Conservation (phyloP, 2,797 vertebrate genomes). For the Huso huso region DNA sequence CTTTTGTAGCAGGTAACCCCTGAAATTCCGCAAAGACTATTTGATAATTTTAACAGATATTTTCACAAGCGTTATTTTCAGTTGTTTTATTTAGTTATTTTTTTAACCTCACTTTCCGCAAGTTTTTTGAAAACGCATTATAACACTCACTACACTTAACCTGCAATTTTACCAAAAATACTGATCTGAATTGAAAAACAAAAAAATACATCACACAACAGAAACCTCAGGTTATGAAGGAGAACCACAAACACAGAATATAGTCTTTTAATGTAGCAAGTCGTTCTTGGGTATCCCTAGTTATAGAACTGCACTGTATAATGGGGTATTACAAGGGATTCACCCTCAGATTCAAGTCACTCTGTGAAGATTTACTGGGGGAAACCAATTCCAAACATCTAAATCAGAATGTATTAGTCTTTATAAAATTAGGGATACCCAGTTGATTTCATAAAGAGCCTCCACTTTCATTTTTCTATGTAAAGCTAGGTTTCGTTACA, state of each 20-base stretch:
- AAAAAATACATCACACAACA: conserved; percentile 32
- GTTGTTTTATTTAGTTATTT: conserved; percentile 20
- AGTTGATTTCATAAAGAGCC: conserved; percentile 27
- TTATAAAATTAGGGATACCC: conserved; percentile 16
- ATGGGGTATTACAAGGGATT: too few relatives aligned
- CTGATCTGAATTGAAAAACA: conserved; percentile 31
- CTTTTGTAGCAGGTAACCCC: conserved; percentile 43
- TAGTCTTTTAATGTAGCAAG: conserved; percentile 58
- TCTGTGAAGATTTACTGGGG: too few relatives aligned
- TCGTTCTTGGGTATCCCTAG: conserved; percentile 34
- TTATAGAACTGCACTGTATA: too few relatives aligned
- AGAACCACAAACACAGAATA: conserved; percentile 32
- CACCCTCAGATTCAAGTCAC: too few relatives aligned
- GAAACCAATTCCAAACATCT: too few relatives aligned
- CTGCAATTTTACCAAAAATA: conserved; percentile 43
- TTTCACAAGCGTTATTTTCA: conserved; percentile 14
- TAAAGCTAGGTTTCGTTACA: conserved; percentile 23
- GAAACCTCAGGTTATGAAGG: conserved; percentile 67
- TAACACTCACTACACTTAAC: conserved; percentile 30
- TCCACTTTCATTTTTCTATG: conserved; percentile 36
- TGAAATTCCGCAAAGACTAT: conserved; percentile 25
- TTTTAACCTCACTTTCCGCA: conserved; percentile 13
- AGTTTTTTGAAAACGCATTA: conserved; percentile 13
- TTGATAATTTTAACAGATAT: conserved; percentile 32
- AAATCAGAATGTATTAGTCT: too few relatives aligned